Percentiles rank a stretch among this genome's conserved stretches.
phyloP scores from a whole-genome alignment of 2,888 invertebrate genomes.

The Mimas tiliae region DNA sequence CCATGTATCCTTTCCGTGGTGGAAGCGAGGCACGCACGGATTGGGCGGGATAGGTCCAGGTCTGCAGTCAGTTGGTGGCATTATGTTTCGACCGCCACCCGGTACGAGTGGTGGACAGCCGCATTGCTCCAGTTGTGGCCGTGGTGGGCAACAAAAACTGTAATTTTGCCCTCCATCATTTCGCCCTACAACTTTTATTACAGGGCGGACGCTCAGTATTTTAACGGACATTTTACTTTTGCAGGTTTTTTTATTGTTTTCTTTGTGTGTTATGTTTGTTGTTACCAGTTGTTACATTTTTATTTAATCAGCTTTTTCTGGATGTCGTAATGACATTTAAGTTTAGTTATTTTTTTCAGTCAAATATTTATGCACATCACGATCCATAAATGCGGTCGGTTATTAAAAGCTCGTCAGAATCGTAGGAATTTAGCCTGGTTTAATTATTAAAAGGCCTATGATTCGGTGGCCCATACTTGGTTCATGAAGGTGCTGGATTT shows the following conservation, averaged over 20 bases:
- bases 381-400: not conserved
- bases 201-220: constrained; percentile 8
- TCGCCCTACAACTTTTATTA: not conserved
- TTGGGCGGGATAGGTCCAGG: constrained; percentile 56
- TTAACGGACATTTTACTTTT: constrained; percentile 17
- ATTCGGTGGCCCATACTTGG: too few species aligned
- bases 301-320: not conserved
- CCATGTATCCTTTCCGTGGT: constrained; percentile 57
- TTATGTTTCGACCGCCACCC: constrained; percentile 52
- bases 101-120: constrained; percentile 51
- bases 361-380: not conserved
- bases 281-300: constrained; percentile 7
- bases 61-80: constrained; percentile 54
- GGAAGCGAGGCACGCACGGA: constrained; percentile 61
- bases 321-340: constrained; percentile 1
- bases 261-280: not conserved
- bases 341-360: not conserved
- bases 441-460: too few species aligned
- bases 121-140: constrained; percentile 48
- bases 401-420: too few species aligned
- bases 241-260: not conserved
- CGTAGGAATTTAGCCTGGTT: too few species aligned
- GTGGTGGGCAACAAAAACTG: constrained; percentile 57
- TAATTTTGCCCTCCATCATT: constrained; percentile 38
- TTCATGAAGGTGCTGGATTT: too few species aligned